Evolutionary conservation across 2,888 invertebrate genomes (phyloP), one percentile per base, ranked within the genome.

Genomic region (Malthinus seriepunctatus): DNA sequence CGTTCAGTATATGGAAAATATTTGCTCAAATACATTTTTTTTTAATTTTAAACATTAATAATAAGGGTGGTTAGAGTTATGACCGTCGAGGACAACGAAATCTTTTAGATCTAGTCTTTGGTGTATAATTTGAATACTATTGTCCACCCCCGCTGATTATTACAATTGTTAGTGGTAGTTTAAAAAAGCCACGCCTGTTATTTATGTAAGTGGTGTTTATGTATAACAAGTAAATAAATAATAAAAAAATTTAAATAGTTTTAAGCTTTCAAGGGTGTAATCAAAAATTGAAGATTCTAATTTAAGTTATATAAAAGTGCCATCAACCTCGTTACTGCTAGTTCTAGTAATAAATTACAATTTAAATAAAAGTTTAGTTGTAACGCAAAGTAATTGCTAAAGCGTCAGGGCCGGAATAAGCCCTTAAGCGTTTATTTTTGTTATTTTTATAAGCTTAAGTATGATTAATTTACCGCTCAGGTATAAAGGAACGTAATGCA

Each of bases 131-230:
- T 23, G 14, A 42, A 42, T 14, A 42, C 39, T 23, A 42, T 42
- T 42, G 23, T 42, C 15, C 39, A 42, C 39, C 39, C 39, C 39
- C 39, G 23, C 39, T 42, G 39, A 42, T 42, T 42, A 42, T 42
- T 15, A 23, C 39, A 42, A 42, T 42, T 42, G 39, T 42, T 42
- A 15, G 39, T 42, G 15, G 39, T 42, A 15, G 39, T 42, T 42
- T 23, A 9, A 14, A 42, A 23, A 23, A 42, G 12, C 39, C 39
- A 42, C 39, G 39, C 39, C 39, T 23, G 39, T 42, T 42, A 42
- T 42, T 42, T 42, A 42, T 42, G 23, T 42, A 42, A 9, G 23
- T 42, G 39, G 39, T 42, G 39, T 42, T 42, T 42, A 42, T 42
- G 10, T 11, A 10, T 12, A 2, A 42, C 39, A 9, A 42, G 15